These are phyloP conservation scores for Lerema accius DNA, from an alignment of 1,140 invertebrate genomes.

Conservation along the genomic window DNA sequence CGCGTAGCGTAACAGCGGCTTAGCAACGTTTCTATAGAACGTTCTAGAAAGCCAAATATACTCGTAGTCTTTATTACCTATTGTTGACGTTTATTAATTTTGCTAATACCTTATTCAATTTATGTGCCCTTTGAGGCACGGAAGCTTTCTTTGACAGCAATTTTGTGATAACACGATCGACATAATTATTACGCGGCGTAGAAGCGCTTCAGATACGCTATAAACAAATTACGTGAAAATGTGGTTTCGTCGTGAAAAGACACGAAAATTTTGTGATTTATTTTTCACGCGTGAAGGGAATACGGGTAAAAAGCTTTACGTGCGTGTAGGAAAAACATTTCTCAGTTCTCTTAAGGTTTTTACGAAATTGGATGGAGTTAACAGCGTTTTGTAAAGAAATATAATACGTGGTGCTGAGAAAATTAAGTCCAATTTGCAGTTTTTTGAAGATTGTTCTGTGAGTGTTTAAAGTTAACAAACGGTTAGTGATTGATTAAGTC, in stretches of 20 bases:
- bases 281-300: constrained; percentile 16
- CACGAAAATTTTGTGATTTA: constrained; percentile 20
- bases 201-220: constrained; percentile 1
- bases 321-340: constrained; percentile 24
- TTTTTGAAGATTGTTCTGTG: too few relatives aligned
- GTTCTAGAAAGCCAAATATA: too few relatives aligned
- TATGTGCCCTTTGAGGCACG: background rate
- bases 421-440: background rate
- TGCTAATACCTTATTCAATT: too few relatives aligned
- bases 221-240: constrained; percentile 7
- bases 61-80: too few relatives aligned
- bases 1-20: too few relatives aligned
- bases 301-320: constrained; percentile 9
- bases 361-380: constrained; percentile 27
- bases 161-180: too few relatives aligned
- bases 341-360: constrained; percentile 23
- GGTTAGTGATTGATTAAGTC: too few relatives aligned
- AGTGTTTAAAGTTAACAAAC: too few relatives aligned
- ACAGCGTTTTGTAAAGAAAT: constrained; percentile 9
- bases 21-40: too few relatives aligned
- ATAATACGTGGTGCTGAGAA: background rate
- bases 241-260: constrained; percentile 12
- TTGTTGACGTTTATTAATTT: too few relatives aligned
- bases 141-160: too few relatives aligned
- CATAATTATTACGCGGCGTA: background rate